Base-by-base conservation (phyloP, 2,888 invertebrate genomes). In the Rhamnusium bicolor region DNA sequence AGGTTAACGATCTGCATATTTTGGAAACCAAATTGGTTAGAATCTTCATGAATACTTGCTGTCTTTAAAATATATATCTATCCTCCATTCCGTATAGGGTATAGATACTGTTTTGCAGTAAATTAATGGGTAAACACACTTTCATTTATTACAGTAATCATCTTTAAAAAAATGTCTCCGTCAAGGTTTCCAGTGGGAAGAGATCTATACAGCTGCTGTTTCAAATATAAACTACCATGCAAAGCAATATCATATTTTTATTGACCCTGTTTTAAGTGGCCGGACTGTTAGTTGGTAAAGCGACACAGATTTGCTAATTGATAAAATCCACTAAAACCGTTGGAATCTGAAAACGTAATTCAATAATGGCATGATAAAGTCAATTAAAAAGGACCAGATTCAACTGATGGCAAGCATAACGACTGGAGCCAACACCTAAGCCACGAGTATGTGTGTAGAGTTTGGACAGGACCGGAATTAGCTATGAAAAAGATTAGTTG, bases 361-460 rank as follows among this genome's bases (percentile, higher is more conserved):
- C 49, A 46, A 49, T 47, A 51, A 51, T 18, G 10, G 49, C 18
- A 24, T n/a, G 54, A 40, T 40, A 18, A 46, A 61, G 63, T 49
- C 46, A 63, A 63, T 63, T 63, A 63, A 63, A 63, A 63, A 63
- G 63, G 63, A 49, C 63, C 63, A 27, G 24, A 40, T 63, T 21
- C 19, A 29, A 29, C 49, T 49, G 51, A 24, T 24, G 49, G 63
- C 51, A 63, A 29, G 49, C 63, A 27, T 19, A 49, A 63, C 21
- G 63, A 49, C 24, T 63, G 6, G 18, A 47, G 63, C n/a, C 47
- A 49, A 51, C 27, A 24, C 63, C 16, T 63, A 63, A 47, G 27
- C 49, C 14, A 7, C 14, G 16, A 24, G 54, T 54, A 4, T 54
- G n/a, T 29, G 24, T 63, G 63, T 49, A 51, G n/a, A 61, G 46